phyloP scores from a whole-genome alignment of 2,888 invertebrate species.

The Philereme transversata region DNA sequence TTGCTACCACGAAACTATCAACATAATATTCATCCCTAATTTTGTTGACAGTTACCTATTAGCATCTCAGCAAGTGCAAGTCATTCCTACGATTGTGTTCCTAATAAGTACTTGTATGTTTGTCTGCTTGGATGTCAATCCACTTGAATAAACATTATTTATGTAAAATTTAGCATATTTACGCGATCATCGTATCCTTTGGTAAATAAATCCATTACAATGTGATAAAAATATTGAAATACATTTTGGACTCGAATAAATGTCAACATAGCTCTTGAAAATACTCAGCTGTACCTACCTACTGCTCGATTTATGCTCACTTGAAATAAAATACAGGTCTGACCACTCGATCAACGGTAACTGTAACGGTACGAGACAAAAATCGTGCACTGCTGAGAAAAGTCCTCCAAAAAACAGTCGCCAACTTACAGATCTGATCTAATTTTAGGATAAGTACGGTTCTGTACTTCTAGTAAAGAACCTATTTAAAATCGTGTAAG shows the following conservation, averaged over 20 bases:
- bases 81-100: conserved; percentile 1
- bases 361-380: conserved; percentile 75
- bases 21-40: background rate
- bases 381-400: conserved; percentile 70
- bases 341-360: conserved; percentile 79
- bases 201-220: too few relatives aligned
- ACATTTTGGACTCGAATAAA: background rate
- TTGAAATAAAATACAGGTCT: conserved; percentile 75
- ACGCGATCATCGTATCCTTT: too few relatives aligned
- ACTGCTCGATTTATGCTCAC: conserved; percentile 65
- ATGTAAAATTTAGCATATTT: too few relatives aligned
- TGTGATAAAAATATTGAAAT: too few relatives aligned
- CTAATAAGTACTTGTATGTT: background rate
- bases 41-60: background rate
- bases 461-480: too few relatives aligned
- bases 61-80: conserved; percentile 9
- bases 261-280: conserved; percentile 2
- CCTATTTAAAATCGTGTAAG: too few relatives aligned
- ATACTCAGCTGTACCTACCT: conserved; percentile 4
- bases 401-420: conserved; percentile 52
- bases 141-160: conserved; percentile 10
- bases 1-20: background rate
- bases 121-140: background rate
- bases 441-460: background rate
- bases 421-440: conserved; percentile 10